A percentile compares a stretch with the other conserved stretches of the same genome.
These are phyloP conservation scores for Eurystomus glaucurus DNA, from an alignment of 2,797 vertebrate genomes.

Conservation along the genomic window DNA sequence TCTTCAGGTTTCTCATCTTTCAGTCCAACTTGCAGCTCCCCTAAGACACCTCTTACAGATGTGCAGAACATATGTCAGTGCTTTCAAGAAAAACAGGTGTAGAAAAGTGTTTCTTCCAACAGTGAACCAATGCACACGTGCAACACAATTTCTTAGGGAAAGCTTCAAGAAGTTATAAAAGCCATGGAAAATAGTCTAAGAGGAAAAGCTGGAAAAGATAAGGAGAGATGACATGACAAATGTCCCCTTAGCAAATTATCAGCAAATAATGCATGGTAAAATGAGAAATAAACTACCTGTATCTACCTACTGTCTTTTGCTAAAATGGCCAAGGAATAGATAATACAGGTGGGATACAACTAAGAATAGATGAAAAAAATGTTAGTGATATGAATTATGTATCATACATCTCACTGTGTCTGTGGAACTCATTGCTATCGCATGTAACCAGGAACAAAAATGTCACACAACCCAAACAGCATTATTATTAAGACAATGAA, in stretches of 20 bases:
- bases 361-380: not conserved
- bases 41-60: not conserved
- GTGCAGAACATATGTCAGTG: not conserved
- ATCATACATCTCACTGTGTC: not conserved
- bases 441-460: not conserved
- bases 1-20: not conserved
- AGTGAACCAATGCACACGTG: fast-evolving
- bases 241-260: not conserved
- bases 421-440: not conserved
- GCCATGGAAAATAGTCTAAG: not conserved
- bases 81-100: not conserved
- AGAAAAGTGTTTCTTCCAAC: not conserved
- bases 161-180: not conserved
- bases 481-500: not conserved
- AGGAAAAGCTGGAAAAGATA: not conserved
- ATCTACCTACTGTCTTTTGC: not conserved
- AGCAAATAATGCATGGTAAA: not conserved
- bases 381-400: not conserved
- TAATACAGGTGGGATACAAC: not conserved
- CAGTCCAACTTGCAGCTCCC: not conserved
- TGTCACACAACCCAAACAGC: not conserved
- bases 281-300: not conserved
- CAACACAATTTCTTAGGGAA: not conserved
- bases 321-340: not conserved
- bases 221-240: not conserved